phyloP scores from a whole-genome alignment of 1,140 invertebrate genomes.

The Teleopsis dalmanni region DNA sequence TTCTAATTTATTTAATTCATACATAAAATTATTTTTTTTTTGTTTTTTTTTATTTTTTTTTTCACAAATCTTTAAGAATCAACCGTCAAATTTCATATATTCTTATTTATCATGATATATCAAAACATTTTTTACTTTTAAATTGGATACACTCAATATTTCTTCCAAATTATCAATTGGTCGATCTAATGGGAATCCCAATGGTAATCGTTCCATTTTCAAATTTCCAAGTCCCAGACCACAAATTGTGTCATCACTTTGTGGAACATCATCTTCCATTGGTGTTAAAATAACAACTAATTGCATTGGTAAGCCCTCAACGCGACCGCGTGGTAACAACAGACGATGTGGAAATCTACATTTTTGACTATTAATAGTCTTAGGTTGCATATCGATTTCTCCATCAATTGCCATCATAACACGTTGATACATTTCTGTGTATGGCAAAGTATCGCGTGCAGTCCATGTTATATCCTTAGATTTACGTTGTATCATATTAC shows the following conservation, averaged over 20 bases:
- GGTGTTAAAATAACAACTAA: conserved; percentile 45
- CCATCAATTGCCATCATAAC: conserved; percentile 41
- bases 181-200: conserved; percentile 46
- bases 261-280: conserved; percentile 9
- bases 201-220: conserved; percentile 18
- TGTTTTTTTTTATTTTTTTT: too few relatives aligned
- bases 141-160: conserved; percentile 28
- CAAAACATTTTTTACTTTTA: conserved; percentile 33
- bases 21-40: too few relatives aligned
- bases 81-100: too few relatives aligned
- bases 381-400: conserved; percentile 16
- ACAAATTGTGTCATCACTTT: background rate
- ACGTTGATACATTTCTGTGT: conserved; percentile 32
- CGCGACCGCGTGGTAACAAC: conserved; percentile 48
- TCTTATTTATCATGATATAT: conserved; percentile 31
- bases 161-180: conserved; percentile 28
- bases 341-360: conserved; percentile 40
- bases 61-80: too few relatives aligned
- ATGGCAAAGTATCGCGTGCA: conserved; percentile 28
- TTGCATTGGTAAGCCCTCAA: conserved; percentile 46
- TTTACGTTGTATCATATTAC: conserved; percentile 42
- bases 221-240: background rate
- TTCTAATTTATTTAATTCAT: too few relatives aligned
- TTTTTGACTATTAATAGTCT: conserved; percentile 13
- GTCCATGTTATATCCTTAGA: conserved; percentile 33